These are phyloP conservation scores for Mystacides longicornis DNA, from an alignment of 2,888 invertebrate species.

Conservation along the genomic window DNA sequence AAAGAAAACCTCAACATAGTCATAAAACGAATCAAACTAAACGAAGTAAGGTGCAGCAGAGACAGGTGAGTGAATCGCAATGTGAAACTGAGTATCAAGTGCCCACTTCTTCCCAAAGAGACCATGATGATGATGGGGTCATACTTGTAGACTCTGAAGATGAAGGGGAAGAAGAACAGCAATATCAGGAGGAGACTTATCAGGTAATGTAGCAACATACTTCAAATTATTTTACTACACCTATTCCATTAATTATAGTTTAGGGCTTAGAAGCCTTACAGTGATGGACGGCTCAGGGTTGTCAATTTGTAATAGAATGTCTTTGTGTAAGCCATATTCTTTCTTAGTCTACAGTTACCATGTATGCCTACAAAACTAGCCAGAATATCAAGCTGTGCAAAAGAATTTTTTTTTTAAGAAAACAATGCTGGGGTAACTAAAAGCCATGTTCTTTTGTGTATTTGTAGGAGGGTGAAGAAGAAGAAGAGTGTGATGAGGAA, in stretches of 20 bases:
- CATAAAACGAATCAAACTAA: constrained; percentile 37
- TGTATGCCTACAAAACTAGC: no score
- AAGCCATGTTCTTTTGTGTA: background rate
- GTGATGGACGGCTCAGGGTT: no score
- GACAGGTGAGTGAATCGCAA: constrained; percentile 31
- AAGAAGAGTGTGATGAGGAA: constrained; percentile 36
- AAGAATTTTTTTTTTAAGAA: no score
- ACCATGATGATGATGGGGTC: constrained; percentile 75
- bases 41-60: constrained; percentile 5
- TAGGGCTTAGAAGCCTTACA: no score
- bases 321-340: no score
- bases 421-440: no score
- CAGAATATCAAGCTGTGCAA: no score
- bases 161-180: constrained; percentile 65
- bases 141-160: constrained; percentile 75
- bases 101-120: constrained; percentile 79
- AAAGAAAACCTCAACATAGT: constrained; percentile 12
- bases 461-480: constrained; percentile 33
- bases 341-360: no score
- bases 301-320: no score
- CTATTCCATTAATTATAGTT: no score
- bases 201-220: constrained; percentile 29
- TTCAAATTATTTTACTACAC: no score
- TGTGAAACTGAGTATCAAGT: constrained; percentile 72
- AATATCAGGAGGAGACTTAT: constrained; percentile 48